Base-by-base conservation (phyloP, 2,113 vertebrate species). In the Odocoileus hemionus region DNA sequence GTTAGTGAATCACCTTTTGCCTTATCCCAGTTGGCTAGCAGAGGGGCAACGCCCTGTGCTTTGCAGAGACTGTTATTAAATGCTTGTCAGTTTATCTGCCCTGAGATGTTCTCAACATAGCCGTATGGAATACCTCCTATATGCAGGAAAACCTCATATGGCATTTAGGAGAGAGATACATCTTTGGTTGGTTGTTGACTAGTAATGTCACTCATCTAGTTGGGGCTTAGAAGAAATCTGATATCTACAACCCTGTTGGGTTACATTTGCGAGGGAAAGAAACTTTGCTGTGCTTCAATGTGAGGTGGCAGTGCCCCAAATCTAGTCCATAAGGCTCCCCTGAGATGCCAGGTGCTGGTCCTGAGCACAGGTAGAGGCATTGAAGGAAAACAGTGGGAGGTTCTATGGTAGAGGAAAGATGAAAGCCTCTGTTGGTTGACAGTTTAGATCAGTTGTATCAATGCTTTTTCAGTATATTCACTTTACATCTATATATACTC, bases 1-100 rank as follows among this genome's bases (percentile, higher is more conserved):
- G 80, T 76, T 84, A 57, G 28, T 96, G 94, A 98, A 3, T 97
- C 85, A 95, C 90, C 26, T 88, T 85, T 67, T 67, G 58, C 47
- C 89, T 82, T 70, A 28, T 19, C 58, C 64, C n/a, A 25, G 90
- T 50, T 1, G 36, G 86, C 45, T 14, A 28, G 55, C 57, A 6
- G n/a, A 57, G n/a, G 23, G 88, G 54, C 17, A 52, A 91, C 43
- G 6, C 95, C 96, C 92, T 84, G 76, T n/a, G 8, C 82, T 84
- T 54, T 47, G 7, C 30, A 30, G 4, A 80, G 45, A 30, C 86
- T 58, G 76, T 70, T 78, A 1, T 3, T 45, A 52, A 30, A 17
- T 25, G 45, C 76, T 21, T 52, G 78, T 91, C 91, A 82, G 0
- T n/a, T 52, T n/a, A 21, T 19, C 25, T 58, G n/a, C 70, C 54